These are phyloP conservation scores for Cyprichromis sp. DNA, from an alignment of 2,113 vertebrate species.

Conservation along the genomic window DNA sequence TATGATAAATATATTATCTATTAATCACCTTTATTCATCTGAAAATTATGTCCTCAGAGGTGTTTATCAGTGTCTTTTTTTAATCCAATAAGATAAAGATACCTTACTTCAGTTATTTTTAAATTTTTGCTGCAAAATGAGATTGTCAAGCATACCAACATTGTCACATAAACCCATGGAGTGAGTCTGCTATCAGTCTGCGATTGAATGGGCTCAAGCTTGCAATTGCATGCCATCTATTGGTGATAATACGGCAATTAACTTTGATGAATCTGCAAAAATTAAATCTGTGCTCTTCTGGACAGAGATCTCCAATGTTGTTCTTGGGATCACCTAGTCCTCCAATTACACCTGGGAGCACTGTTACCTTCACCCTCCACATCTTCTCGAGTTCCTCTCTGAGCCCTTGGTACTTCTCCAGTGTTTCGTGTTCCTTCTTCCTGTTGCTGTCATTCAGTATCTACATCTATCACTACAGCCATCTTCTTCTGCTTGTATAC, in stretches of 20 bases:
- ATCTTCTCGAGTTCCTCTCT: neutral
- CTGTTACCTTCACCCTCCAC: neutral
- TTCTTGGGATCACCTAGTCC: neutral
- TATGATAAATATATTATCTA: neutral
- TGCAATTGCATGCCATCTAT: neutral
- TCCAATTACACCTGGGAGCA: neutral
- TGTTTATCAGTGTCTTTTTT: neutral
- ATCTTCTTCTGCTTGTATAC: neutral
- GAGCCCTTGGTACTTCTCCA: neutral
- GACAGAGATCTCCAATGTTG: neutral
- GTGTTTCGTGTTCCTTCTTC: neutral
- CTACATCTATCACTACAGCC: neutral
- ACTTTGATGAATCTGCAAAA: neutral
- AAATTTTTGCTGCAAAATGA: neutral
- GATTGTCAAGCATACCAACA: neutral
- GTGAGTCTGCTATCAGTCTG: neutral
- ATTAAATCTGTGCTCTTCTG: neutral
- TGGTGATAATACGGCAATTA: neutral
- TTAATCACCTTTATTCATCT: neutral
- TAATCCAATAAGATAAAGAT: neutral
- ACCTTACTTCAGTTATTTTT: neutral
- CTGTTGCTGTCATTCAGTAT: neutral
- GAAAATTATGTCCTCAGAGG: neutral
- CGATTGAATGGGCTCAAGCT: neutral
- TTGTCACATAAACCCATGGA: neutral